A percentile compares a stretch with the other conserved stretches of the same genome.
phyloP scores from a whole-genome alignment of 1,140 invertebrate genomes.

The Bombus pyrosoma region DNA sequence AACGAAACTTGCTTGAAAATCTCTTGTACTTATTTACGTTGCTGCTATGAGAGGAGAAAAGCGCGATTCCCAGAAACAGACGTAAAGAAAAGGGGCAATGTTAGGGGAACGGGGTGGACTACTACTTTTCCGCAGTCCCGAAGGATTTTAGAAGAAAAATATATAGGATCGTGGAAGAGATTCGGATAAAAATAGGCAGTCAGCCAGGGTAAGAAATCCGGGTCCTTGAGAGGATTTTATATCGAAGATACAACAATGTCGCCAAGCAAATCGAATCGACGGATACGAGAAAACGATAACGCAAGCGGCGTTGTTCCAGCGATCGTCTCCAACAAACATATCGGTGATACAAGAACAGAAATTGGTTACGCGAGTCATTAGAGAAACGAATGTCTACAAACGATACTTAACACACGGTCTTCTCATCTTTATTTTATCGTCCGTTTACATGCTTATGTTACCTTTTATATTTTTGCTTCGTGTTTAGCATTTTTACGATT shows the following conservation, averaged over 20 bases:
- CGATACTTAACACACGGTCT: not conserved
- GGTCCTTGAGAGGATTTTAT: conserved; percentile 18
- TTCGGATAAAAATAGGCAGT: conserved; percentile 37
- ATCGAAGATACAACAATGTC: conserved; percentile 26
- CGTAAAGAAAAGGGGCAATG: not conserved
- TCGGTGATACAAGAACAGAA: not conserved
- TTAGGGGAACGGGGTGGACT: not conserved
- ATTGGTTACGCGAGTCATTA: not conserved
- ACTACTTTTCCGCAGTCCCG: not conserved
- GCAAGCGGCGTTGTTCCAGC: conserved; percentile 21
- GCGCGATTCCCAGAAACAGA: not conserved
- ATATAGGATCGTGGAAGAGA: conserved; percentile 9
- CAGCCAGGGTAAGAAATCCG: conserved; percentile 33
- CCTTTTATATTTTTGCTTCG: not conserved
- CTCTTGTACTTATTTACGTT: not conserved
- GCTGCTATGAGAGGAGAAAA: not conserved
- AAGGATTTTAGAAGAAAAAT: conserved; percentile 18
- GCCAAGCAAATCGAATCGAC: conserved; percentile 31
- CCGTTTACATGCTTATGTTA: not conserved
- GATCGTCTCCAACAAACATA: not conserved
- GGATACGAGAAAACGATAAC: conserved; percentile 33
- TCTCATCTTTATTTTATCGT: conserved; percentile 9
- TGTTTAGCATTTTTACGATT: not conserved
- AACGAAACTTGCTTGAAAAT: not conserved
- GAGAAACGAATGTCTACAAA: not conserved